phyloP scores from a whole-genome alignment of 2,113 vertebrate species.

The Corapipo altera region DNA sequence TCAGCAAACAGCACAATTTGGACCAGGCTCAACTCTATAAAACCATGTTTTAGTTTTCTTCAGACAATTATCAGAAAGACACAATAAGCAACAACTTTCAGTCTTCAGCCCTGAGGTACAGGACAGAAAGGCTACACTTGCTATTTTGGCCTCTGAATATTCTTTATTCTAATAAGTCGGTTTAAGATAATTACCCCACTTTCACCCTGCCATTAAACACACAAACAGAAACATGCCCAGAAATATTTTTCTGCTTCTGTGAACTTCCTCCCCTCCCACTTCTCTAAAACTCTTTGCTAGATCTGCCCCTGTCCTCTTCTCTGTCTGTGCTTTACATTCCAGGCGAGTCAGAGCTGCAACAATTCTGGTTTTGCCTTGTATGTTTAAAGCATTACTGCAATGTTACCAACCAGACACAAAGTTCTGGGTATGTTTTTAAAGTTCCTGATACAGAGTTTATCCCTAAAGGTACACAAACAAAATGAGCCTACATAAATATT shows the following conservation, averaged over 20 bases:
- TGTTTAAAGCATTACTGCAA: background rate
- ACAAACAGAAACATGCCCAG: background rate
- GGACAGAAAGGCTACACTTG: background rate
- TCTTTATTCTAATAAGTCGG: background rate
- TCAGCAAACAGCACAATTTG: background rate
- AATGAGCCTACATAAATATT: background rate
- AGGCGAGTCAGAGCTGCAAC: background rate
- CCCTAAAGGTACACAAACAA: background rate
- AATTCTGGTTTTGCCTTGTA: background rate
- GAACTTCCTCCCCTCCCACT: background rate
- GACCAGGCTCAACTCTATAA: background rate
- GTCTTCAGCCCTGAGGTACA: background rate
- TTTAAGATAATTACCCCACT: background rate
- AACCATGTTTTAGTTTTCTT: background rate
- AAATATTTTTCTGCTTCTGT: background rate
- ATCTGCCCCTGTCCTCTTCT: background rate
- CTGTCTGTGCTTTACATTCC: background rate
- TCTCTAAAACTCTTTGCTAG: background rate
- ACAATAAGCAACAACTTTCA: background rate
- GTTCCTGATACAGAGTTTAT: background rate
- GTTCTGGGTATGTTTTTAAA: background rate
- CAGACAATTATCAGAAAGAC: background rate
- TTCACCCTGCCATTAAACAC: background rate
- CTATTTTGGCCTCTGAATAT: background rate
- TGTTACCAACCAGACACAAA: background rate